A percentile compares a stretch with the other conserved stretches of the same genome.
phyloP scores from a whole-genome alignment of 1,140 invertebrate genomes.

The Drosophila rhopaloa region DNA sequence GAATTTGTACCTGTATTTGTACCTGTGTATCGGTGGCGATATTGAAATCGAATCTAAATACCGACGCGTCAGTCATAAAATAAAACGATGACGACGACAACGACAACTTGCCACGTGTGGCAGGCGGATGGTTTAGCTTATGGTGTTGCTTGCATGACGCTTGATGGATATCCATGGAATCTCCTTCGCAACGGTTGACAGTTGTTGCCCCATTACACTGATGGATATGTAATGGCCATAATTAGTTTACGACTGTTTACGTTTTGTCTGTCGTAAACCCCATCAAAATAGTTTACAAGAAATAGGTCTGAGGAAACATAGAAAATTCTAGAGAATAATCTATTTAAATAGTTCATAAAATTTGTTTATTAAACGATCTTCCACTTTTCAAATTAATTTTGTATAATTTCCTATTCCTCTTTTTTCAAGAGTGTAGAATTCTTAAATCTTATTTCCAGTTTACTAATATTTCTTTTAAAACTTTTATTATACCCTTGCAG shows the following conservation, averaged over 20 bases:
- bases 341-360: background rate
- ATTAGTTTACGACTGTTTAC: conserved; percentile 62
- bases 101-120: conserved; percentile 54
- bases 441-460: background rate
- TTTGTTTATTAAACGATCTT: background rate
- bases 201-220: conserved; percentile 60
- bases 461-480: background rate
- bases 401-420: background rate
- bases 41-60: conserved; percentile 47
- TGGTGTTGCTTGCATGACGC: conserved; percentile 60
- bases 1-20: background rate
- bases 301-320: background rate
- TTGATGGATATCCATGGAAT: conserved; percentile 31
- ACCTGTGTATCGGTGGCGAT: conserved; percentile 5
- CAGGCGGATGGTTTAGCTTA: conserved; percentile 26
- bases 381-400: background rate
- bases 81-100: conserved; percentile 39
- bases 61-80: conserved; percentile 48
- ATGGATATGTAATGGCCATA: conserved; percentile 68
- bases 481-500: too few species aligned
- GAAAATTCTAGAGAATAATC: background rate
- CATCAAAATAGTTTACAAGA: conserved; percentile 4
- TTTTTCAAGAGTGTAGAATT: background rate
- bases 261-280: conserved; percentile 9
- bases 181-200: conserved; percentile 55